Evolutionary conservation across 1,140 invertebrate genomes (phyloP).

Genomic region (Lasioglossum baleicum): DNA sequence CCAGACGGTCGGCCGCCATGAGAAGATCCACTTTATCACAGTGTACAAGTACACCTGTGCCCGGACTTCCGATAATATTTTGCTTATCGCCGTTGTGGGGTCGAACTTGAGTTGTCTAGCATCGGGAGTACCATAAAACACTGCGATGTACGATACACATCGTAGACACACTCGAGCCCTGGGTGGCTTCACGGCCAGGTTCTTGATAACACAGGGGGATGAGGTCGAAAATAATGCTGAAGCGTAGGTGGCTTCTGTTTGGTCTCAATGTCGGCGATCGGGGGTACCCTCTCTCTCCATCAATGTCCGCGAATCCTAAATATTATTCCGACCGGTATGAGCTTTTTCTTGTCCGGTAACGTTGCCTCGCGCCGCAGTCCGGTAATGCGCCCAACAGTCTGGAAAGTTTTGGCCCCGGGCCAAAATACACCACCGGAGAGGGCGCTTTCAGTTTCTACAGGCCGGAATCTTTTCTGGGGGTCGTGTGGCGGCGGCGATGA

Average conservation of each 20-base stretch:
- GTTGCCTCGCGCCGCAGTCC: slow-evolving; percentile 34
- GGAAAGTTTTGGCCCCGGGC: slow-evolving; percentile 64
- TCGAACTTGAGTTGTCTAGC: background rate
- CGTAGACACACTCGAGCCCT: background rate
- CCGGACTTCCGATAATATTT: background rate
- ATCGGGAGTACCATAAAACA: background rate
- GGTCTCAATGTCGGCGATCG: slow-evolving; percentile 43
- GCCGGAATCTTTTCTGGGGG: slow-evolving; percentile 11
- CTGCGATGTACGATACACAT: no score
- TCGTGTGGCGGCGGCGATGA: background rate
- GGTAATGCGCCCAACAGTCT: slow-evolving; percentile 70
- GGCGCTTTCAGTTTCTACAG: slow-evolving; percentile 45
- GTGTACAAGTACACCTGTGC: background rate
- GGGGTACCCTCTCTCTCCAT: slow-evolving; percentile 16
- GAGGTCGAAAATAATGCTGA: slow-evolving; percentile 22
- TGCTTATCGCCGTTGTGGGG: background rate
- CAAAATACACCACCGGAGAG: slow-evolving; percentile 45
- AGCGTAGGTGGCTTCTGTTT: slow-evolving; percentile 45
- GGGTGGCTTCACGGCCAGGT: background rate
- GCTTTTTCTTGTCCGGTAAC: slow-evolving; percentile 44
- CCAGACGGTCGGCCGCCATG: no score
- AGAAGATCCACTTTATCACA: background rate
- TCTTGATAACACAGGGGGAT: slow-evolving; percentile 5
- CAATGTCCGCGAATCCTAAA: slow-evolving; percentile 50
- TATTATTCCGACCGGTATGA: slow-evolving; percentile 56